Conservation (phyloP, 2,797 vertebrate genomes). For the Phylloscopus collybita region DNA sequence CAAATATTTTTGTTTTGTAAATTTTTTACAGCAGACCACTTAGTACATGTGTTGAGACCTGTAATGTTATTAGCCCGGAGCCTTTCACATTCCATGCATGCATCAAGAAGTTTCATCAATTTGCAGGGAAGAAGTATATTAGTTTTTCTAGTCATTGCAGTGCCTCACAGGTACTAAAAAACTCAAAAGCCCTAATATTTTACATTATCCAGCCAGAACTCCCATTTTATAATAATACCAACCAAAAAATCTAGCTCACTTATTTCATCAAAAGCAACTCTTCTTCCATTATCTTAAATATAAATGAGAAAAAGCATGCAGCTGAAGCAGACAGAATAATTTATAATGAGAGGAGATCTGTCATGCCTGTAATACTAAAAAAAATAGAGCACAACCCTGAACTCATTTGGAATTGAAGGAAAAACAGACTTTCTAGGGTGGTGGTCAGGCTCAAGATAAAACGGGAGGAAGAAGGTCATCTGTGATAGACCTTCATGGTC, state of each 20-base stretch:
- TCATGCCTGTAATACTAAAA: not conserved
- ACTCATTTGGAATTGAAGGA: not conserved
- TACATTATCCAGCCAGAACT: slow-evolving; percentile 1
- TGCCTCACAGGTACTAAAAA: slow-evolving; percentile 10
- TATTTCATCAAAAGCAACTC: slow-evolving; percentile 49
- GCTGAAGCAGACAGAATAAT: slow-evolving; percentile 53
- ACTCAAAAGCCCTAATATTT: not conserved
- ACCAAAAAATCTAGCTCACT: slow-evolving; percentile 22
- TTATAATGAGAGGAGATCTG: slow-evolving; percentile 44
- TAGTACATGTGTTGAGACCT: not conserved
- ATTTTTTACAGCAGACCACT: not conserved
- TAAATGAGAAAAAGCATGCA: slow-evolving; percentile 61
- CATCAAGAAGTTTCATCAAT: not conserved
- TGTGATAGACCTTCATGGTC: not conserved
- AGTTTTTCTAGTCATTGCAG: not conserved
- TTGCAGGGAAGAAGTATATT: not conserved
- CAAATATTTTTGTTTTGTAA: slow-evolving; percentile 20
- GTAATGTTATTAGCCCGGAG: not conserved
- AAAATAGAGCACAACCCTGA: not conserved
- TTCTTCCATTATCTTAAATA: slow-evolving; percentile 55
- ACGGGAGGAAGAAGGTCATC: not conserved
- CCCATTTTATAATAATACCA: slow-evolving; percentile 20
- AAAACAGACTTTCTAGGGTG: not conserved
- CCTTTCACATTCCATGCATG: not conserved
- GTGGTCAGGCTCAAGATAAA: not conserved